A percentile compares a stretch with the other conserved stretches of the same genome.
Evolutionary conservation across 1,140 invertebrate genomes (phyloP).

Genomic region (Drosophila obscura): DNA sequence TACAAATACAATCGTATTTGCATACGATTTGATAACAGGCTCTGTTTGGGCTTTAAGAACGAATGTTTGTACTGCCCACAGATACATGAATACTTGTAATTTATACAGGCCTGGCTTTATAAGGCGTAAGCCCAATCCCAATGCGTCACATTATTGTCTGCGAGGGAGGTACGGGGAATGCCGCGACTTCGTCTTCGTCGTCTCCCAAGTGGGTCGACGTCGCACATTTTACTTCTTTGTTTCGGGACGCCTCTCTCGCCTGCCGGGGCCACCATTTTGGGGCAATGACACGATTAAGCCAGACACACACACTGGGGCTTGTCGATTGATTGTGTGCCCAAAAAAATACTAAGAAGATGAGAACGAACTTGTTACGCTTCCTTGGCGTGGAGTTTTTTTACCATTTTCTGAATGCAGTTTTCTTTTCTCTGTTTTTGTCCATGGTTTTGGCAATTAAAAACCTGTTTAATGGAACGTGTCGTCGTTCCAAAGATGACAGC

Average conservation of each 20-base stretch:
- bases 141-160: slow-evolving; percentile 45
- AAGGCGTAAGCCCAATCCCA: slow-evolving; percentile 32
- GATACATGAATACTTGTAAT: slow-evolving; percentile 18
- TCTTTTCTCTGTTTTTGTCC: slow-evolving; percentile 11
- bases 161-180: slow-evolving; percentile 48
- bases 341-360: slow-evolving; percentile 20
- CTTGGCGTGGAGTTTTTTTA: slow-evolving; percentile 3
- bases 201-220: slow-evolving; percentile 49
- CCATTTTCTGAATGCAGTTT: slow-evolving; percentile 1
- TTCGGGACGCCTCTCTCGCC: slow-evolving; percentile 51
- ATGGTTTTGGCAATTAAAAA: slow-evolving; percentile 54
- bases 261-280: slow-evolving; percentile 66
- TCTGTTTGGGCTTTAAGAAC: slow-evolving; percentile 25
- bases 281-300: slow-evolving; percentile 76
- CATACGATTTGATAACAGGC: slow-evolving; percentile 74
- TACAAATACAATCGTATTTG: slow-evolving; percentile 59
- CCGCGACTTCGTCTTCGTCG: slow-evolving; percentile 27
- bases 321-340: slow-evolving; percentile 50
- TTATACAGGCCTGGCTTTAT: slow-evolving; percentile 13
- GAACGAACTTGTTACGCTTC: slow-evolving; percentile 35
- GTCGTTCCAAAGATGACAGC: slow-evolving; percentile 28
- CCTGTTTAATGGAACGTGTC: slow-evolving; percentile 65
- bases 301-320: slow-evolving; percentile 37
- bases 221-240: slow-evolving; percentile 55
- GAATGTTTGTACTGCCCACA: slow-evolving; percentile 32